Evolutionary conservation across 2,113 vertebrate genomes (phyloP).

Genomic region (Chascanopsetta lugubris): DNA sequence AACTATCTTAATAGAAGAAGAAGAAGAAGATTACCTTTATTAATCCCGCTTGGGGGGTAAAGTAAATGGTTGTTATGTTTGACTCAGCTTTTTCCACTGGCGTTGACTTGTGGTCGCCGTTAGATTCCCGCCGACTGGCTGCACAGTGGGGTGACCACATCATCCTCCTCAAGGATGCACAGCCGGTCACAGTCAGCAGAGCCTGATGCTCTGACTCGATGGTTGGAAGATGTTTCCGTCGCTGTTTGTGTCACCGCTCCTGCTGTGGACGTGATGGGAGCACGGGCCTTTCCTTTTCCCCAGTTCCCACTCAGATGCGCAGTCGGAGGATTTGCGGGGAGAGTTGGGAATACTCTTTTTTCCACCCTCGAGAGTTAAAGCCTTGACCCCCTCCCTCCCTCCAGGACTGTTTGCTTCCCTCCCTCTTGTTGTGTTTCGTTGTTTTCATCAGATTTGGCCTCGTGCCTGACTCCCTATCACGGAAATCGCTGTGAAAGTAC

Average conservation of each 20-base stretch:
- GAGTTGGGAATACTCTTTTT: conserved; percentile 27
- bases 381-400: conserved; percentile 34
- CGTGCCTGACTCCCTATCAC: background rate
- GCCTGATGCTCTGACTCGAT: no score
- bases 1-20: no score
- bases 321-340: conserved; percentile 25
- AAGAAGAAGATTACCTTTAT: no score
- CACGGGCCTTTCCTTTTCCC: conserved; percentile 26
- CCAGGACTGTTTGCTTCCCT: conserved; percentile 11
- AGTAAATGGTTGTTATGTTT: background rate
- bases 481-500: background rate
- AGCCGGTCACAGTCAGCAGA: conserved; percentile 23
- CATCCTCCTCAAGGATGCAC: conserved; percentile 4
- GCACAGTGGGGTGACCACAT: background rate
- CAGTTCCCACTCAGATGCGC: conserved; percentile 29
- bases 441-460: conserved; percentile 4
- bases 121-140: background rate
- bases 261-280: conserved; percentile 53
- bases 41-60: background rate
- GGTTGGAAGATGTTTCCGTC: conserved; percentile 36
- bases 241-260: background rate
- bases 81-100: background rate
- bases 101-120: background rate
- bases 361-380: conserved; percentile 7
- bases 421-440: conserved; percentile 5